Percentiles rank a stretch among this genome's conserved stretches.
phyloP scores from a whole-genome alignment of 2,113 vertebrate species.

The Benthochromis sp. region DNA sequence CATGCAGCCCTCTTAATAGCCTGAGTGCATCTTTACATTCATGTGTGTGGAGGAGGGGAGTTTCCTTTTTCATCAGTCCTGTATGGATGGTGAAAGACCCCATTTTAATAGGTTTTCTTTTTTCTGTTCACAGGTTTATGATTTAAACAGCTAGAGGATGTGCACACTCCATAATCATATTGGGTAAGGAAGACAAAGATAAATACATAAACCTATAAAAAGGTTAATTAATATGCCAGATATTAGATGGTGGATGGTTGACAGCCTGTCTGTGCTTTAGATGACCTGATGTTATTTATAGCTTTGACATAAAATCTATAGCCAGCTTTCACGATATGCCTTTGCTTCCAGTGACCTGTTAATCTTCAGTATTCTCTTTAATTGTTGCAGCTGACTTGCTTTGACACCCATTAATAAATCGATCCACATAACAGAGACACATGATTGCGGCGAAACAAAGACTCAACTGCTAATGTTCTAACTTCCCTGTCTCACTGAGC shows the following conservation, averaged over 20 bases:
- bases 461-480: background rate
- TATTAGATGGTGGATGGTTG: accelerated
- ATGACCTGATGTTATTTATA: conserved; percentile 33
- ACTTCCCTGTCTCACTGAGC: background rate
- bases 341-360: conserved; percentile 1
- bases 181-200: background rate
- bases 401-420: background rate
- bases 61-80: background rate
- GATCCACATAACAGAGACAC: background rate
- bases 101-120: background rate
- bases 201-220: background rate
- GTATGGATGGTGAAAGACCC: background rate
- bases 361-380: background rate
- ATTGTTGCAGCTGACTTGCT: background rate
- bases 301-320: background rate
- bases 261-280: conserved; percentile 13
- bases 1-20: conserved; percentile 20
- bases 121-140: background rate
- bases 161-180: background rate
- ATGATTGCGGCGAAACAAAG: background rate
- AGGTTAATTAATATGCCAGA: background rate
- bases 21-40: background rate
- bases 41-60: background rate
- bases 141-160: background rate
- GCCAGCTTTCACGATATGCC: background rate